phyloP scores from a whole-genome alignment of 1,140 invertebrate species.

The Dryas iulia region DNA sequence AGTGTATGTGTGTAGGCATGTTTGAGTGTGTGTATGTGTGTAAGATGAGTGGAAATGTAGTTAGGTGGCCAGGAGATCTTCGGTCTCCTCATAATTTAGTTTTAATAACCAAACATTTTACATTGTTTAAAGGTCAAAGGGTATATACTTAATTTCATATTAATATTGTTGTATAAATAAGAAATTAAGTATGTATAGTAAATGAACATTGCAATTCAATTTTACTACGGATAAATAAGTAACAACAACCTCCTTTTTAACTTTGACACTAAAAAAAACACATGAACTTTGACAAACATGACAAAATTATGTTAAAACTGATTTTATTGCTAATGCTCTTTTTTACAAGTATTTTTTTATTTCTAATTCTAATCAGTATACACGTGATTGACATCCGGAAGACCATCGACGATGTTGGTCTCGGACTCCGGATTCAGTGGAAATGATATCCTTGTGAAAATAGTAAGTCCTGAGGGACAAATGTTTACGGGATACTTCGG shows the following conservation, averaged over 20 bases:
- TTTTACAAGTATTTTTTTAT: constrained; percentile 54
- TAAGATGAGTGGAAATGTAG: too few species aligned
- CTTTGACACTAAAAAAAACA: neutral
- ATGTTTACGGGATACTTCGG: constrained; percentile 52
- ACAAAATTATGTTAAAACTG: constrained; percentile 21
- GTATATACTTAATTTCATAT: too few species aligned
- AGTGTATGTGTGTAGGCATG: too few species aligned
- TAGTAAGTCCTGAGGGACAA: constrained; percentile 63
- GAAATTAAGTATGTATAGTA: too few species aligned
- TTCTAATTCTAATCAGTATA: constrained; percentile 43
- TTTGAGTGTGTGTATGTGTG: too few species aligned
- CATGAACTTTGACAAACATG: constrained; percentile 1
- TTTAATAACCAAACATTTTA: too few species aligned
- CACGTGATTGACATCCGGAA: constrained; percentile 32
- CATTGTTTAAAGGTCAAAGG: too few species aligned
- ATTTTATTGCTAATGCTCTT: constrained; percentile 46
- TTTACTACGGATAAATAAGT: too few species aligned
- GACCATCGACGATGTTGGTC: constrained; percentile 48
- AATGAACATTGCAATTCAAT: too few species aligned
- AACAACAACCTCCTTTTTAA: neutral
- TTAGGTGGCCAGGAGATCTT: too few species aligned
- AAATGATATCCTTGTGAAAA: constrained; percentile 55
- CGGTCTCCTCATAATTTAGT: too few species aligned
- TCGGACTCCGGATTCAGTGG: constrained; percentile 45
- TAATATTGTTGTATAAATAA: too few species aligned